phyloP scores from a whole-genome alignment of 1,140 invertebrate species.

The Ctenoplectra terminalis region DNA sequence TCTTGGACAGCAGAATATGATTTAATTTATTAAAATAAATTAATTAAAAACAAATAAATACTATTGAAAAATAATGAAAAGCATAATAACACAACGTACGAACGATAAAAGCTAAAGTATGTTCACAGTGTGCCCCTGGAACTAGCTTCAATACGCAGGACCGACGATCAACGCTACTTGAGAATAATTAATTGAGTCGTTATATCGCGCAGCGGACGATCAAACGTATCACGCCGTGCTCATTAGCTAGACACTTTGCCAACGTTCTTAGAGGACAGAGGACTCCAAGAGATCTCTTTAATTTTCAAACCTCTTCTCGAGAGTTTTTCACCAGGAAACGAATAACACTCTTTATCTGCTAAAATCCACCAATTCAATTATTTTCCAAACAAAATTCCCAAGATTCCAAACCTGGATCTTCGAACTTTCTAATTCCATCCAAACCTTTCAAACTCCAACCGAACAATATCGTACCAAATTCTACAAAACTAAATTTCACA shows the following conservation, averaged over 20 bases:
- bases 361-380: too few species aligned
- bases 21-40: too few species aligned
- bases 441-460: background rate
- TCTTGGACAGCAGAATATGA: too few species aligned
- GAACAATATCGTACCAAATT: background rate
- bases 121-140: slow-evolving; percentile 21
- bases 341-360: too few species aligned
- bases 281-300: background rate
- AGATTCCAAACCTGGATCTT: rapidly evolving
- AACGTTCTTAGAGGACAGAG: slow-evolving; percentile 15
- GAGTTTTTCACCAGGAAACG: background rate
- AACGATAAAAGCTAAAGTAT: slow-evolving; percentile 11
- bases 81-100: too few species aligned
- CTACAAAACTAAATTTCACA: background rate
- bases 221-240: slow-evolving; percentile 57
- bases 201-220: slow-evolving; percentile 56
- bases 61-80: background rate
- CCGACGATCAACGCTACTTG: slow-evolving; percentile 62
- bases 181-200: slow-evolving; percentile 68
- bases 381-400: too few species aligned
- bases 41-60: too few species aligned
- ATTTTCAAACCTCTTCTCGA: slow-evolving; percentile 13
- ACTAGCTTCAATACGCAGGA: slow-evolving; percentile 36
- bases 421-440: background rate
- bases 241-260: slow-evolving; percentile 52